Percentiles rank a stretch among this genome's conserved stretches.
Evolutionary conservation across 2,888 invertebrate genomes (phyloP).

Genomic region (Dryobota labecula): DNA sequence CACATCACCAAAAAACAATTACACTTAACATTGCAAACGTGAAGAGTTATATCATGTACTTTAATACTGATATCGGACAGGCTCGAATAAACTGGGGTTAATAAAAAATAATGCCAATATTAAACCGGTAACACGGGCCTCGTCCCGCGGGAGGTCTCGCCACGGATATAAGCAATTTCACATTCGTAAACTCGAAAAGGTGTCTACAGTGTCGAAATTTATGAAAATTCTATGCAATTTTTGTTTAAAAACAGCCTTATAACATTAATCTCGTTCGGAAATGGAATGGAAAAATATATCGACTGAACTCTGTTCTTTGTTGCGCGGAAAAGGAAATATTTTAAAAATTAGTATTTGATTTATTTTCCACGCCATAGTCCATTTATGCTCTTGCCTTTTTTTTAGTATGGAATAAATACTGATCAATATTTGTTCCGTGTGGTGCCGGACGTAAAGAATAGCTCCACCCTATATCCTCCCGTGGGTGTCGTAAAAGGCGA

Average conservation of each 20-base stretch:
- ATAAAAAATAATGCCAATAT: conserved; percentile 82
- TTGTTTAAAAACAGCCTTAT: conserved; percentile 52
- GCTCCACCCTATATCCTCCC: too few relatives aligned
- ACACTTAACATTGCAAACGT: conserved; percentile 57
- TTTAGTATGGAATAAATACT: background rate
- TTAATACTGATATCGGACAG: conserved; percentile 69
- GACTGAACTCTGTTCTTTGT: conserved; percentile 52
- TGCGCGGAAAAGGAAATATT: conserved; percentile 41
- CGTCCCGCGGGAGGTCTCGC: conserved; percentile 71
- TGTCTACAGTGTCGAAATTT: conserved; percentile 54
- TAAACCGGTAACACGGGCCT: conserved; percentile 74
- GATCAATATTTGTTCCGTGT: conserved; percentile 13
- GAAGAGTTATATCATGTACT: conserved; percentile 64
- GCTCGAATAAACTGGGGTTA: conserved; percentile 72
- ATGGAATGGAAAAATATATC: conserved; percentile 59
- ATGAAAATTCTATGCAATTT: conserved; percentile 62
- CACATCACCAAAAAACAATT: conserved; percentile 59
- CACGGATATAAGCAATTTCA: conserved; percentile 72
- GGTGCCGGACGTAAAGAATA: too few relatives aligned
- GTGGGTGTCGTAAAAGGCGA: too few relatives aligned
- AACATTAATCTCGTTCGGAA: conserved; percentile 54
- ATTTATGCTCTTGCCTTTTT: conserved; percentile 12
- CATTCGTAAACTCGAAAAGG: conserved; percentile 60
- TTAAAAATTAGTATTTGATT: conserved; percentile 50
- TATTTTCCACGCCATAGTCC: conserved; percentile 16